Evolutionary conservation across 2,797 vertebrate species (phyloP).

Genomic region (Todus mexicanus): DNA sequence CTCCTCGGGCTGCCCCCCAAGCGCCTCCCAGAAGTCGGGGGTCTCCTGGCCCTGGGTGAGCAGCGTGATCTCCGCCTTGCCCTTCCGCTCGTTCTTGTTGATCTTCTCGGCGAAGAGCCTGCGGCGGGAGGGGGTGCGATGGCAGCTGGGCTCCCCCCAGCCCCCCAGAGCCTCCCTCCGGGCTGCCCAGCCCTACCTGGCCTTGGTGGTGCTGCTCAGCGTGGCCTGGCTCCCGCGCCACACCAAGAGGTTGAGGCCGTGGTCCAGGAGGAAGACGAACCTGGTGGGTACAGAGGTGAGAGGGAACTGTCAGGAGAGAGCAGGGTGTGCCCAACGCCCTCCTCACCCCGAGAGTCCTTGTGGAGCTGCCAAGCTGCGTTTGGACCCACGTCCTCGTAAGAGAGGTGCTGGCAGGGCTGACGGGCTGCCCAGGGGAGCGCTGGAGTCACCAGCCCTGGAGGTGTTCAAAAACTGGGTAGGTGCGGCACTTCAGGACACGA

Average conservation of each 20-base stretch:
- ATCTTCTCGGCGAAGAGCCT: constrained; percentile 98
- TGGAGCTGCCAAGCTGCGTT: not conserved
- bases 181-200: constrained; percentile 77
- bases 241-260: constrained; percentile 84
- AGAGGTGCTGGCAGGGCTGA: not conserved
- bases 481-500: too few relatives aligned
- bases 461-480: too few relatives aligned
- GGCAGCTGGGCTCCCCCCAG: not conserved
- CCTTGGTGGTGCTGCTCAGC: constrained; percentile 89
- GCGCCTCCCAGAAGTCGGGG: constrained; percentile 86
- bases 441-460: too few relatives aligned
- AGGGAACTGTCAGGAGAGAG: not conserved
- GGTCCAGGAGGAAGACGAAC: constrained; percentile 93
- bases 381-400: not conserved
- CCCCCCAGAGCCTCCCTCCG: too few relatives aligned
- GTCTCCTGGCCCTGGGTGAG: constrained; percentile 86
- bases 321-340: rapidly evolving
- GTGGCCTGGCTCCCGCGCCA: constrained; percentile 94
- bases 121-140: not conserved
- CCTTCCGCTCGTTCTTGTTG: constrained; percentile 96
- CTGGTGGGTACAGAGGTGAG: constrained; percentile 63
- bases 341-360: not conserved
- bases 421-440: too few relatives aligned
- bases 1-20: constrained; percentile 91
- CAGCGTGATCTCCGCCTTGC: constrained; percentile 88